Base-by-base conservation (phyloP, 2,888 invertebrate genomes). In the Nomada lathburiana region DNA sequence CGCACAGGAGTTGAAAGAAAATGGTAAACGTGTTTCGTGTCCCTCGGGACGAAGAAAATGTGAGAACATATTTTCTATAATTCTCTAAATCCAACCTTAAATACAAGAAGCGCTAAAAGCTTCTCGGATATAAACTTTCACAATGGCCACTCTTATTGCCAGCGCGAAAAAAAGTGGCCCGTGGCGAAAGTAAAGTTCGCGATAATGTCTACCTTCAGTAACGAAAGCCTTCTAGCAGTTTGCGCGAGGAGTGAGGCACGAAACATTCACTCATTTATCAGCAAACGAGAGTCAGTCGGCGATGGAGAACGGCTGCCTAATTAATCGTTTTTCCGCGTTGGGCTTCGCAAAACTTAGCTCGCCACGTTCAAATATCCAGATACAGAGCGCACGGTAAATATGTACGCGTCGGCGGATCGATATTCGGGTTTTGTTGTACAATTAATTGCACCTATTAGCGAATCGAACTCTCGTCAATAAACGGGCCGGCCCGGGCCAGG, bases 371-470 rank as follows among this genome's bases (percentile, higher is more conserved):
- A 47, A 47, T 16, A 47, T 47, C 47, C 16, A 16, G 47, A 3
- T 47, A 67, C 20, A 69, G 23, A 53, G 13, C 42, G 50, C 68
- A 53, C 20, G 42, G 26, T 16, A n/a, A 70, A 57, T 57, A 50
- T 44, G 53, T 62, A 67, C 52, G 36, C 55, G 50, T n/a, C 42
- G 16, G 16, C 23, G 57, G 73, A 81, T 87, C 81, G 79, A 87
- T 85, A 79, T 73, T 63, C 74, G 36, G 73, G 81, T 78, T 87
- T 86, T 86, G 87, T 87, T 87, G 87, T 77, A 77, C 86, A 86
- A 87, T 87, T 87, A 87, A 87, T 87, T 87, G 84, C 78, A 80
- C 76, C 82, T 80, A 84, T 87, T 87, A 87, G 86, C 80, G 80
- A 87, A 67, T 87, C 80, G 80, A 72, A 78, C 60, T 65, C 73